A percentile compares a stretch with the other conserved stretches of the same genome.
These are phyloP conservation scores for Enteromius fasciolatus DNA, from an alignment of 2,797 vertebrate species.

Conservation along the genomic window DNA sequence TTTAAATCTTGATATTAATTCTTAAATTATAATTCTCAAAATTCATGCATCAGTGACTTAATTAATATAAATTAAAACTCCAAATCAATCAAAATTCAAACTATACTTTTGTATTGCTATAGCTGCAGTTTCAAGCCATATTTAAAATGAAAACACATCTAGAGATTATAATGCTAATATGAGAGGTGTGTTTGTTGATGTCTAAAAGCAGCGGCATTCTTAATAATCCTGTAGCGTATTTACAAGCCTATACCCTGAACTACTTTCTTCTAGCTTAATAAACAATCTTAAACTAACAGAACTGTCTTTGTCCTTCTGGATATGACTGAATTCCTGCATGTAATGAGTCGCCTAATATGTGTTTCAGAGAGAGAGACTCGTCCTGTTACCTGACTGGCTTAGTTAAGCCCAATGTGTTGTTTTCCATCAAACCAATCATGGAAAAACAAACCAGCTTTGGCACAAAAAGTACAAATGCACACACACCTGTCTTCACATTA, in stretches of 20 bases:
- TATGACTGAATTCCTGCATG: not conserved
- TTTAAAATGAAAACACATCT: constrained; percentile 30
- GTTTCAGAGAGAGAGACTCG: not conserved
- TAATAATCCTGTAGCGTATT: constrained; percentile 22
- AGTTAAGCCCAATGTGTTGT: constrained; percentile 14
- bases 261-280: constrained; percentile 28
- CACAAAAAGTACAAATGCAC: constrained; percentile 15
- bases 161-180: not conserved
- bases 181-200: constrained; percentile 21
- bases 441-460: constrained; percentile 4
- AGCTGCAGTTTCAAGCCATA: too few relatives aligned
- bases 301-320: constrained; percentile 36
- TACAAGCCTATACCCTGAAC: not conserved
- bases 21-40: not conserved
- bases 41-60: not conserved
- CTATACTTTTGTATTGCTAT: not conserved
- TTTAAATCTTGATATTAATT: not conserved
- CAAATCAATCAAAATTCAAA: not conserved
- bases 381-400: constrained; percentile 17
- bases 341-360: constrained; percentile 20
- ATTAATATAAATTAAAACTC: not conserved
- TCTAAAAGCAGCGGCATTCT: not conserved
- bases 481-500: constrained; percentile 3
- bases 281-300: constrained; percentile 20
- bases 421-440: constrained; percentile 35